Percentiles rank a stretch among this genome's conserved stretches.
Evolutionary conservation across 2,888 invertebrate genomes (phyloP).

Genomic region (Globia sparganii): DNA sequence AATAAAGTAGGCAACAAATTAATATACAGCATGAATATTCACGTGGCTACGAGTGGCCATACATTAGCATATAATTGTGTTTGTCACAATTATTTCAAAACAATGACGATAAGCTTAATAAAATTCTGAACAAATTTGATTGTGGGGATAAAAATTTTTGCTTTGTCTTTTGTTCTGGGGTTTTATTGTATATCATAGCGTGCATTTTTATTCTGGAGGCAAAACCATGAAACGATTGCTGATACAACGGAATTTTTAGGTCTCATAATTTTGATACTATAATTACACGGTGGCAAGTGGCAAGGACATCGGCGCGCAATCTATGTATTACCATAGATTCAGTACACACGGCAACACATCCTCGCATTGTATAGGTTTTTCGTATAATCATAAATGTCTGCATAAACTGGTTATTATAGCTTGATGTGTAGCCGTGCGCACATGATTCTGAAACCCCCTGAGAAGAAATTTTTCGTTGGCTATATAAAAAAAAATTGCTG

Average conservation of each 20-base stretch:
- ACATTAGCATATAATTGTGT: constrained; percentile 70
- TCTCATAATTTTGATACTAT: neutral
- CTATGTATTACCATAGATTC: no score
- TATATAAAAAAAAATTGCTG: no score
- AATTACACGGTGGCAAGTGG: no score
- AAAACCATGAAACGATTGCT: neutral
- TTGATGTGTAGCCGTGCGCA: no score
- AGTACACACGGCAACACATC: no score
- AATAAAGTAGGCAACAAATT: constrained; percentile 57
- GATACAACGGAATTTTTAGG: neutral
- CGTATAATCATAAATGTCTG: no score
- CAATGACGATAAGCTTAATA: constrained; percentile 44
- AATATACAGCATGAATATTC: constrained; percentile 69
- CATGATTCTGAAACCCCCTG: no score
- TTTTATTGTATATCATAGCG: neutral
- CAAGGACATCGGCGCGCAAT: no score
- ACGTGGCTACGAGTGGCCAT: constrained; percentile 41
- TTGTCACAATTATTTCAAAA: constrained; percentile 67
- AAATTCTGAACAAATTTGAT: constrained; percentile 19
- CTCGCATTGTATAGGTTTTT: no score
- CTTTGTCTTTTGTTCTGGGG: constrained; percentile 21
- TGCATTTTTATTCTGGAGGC: neutral
- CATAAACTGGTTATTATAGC: no score
- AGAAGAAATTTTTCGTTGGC: no score
- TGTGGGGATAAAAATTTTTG: neutral